A percentile compares a stretch with the other conserved stretches of the same genome.
These are phyloP conservation scores for Ochropleura plecta DNA, from an alignment of 2,888 invertebrate species.

Conservation along the genomic window DNA sequence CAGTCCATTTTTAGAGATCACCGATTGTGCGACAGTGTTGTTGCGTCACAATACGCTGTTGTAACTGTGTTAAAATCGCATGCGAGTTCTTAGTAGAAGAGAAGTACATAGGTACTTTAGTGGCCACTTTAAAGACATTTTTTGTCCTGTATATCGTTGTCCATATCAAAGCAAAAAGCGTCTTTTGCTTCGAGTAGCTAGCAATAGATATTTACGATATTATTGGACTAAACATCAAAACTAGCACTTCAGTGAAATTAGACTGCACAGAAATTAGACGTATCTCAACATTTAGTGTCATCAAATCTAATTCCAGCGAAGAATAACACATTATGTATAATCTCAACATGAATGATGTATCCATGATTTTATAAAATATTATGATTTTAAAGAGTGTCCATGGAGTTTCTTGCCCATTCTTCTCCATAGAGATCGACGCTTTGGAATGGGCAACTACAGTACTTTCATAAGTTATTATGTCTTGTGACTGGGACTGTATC, in stretches of 20 bases:
- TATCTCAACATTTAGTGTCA: background rate
- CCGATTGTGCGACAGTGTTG: conserved; percentile 61
- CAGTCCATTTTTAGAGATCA: conserved; percentile 69
- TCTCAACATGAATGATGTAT: no score
- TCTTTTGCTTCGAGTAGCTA: background rate
- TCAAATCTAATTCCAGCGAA: background rate
- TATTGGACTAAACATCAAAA: background rate
- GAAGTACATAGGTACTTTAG: background rate
- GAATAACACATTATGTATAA: no score
- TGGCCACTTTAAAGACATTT: background rate
- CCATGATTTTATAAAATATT: no score
- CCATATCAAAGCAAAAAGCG: background rate
- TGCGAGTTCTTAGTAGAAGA: conserved; percentile 19
- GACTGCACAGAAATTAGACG: background rate
- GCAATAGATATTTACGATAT: background rate
- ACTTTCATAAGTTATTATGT: no score
- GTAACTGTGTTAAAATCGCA: conserved; percentile 43
- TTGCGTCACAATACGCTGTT: conserved; percentile 63
- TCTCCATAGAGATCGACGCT: no score
- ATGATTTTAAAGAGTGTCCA: no score
- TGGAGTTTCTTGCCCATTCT: no score
- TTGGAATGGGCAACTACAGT: no score
- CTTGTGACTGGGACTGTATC: no score
- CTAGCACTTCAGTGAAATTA: background rate
- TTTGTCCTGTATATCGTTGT: background rate